These are phyloP conservation scores for Eretmodus cyanostictus DNA, from an alignment of 2,113 vertebrate genomes.

Conservation along the genomic window DNA sequence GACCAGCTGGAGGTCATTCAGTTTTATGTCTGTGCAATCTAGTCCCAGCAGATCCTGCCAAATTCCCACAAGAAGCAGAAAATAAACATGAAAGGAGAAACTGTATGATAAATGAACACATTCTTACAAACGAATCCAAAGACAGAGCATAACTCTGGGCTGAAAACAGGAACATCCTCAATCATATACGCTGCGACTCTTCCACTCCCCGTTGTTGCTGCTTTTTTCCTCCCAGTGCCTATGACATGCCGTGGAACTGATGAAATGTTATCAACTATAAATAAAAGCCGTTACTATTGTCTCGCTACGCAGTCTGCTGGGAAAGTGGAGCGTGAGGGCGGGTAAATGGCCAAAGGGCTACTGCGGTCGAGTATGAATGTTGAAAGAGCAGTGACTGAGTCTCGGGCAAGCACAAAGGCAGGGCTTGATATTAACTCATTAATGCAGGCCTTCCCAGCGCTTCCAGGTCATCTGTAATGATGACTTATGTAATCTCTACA, in stretches of 20 bases:
- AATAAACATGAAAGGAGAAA: neutral
- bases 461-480: constrained; percentile 32
- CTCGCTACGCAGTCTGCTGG: neutral
- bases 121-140: neutral
- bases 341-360: constrained; percentile 21
- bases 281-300: constrained; percentile 17
- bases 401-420: neutral
- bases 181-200: neutral
- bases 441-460: neutral
- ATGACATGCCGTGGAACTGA: constrained; percentile 4
- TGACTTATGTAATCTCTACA: constrained; percentile 19
- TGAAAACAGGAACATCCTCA: neutral
- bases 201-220: neutral
- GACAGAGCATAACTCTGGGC: neutral
- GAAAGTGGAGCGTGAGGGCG: neutral
- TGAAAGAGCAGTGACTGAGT: constrained; percentile 2
- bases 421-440: constrained; percentile 19
- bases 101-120: neutral
- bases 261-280: constrained; percentile 26
- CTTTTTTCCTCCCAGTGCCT: neutral
- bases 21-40: neutral
- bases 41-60: neutral
- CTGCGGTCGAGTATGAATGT: neutral
- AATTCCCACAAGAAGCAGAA: neutral
- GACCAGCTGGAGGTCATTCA: neutral